Evolutionary conservation across 2,797 vertebrate genomes (phyloP), one percentile per base, ranked within the genome.

Genomic region (Pangasius larnaudii): DNA sequence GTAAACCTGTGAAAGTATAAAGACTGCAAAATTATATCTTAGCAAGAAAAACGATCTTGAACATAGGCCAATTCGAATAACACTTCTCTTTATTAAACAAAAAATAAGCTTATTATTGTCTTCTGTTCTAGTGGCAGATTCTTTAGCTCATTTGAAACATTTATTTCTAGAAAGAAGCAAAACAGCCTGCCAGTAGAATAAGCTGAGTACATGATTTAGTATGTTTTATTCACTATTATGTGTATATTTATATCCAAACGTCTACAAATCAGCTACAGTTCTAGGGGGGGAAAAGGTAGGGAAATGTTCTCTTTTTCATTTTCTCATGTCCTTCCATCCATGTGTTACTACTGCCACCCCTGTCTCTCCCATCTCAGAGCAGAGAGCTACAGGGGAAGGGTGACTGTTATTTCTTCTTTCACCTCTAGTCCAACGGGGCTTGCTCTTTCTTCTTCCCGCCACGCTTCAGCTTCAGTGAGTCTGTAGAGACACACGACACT

Each of bases 381-480:
- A 93, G 94, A 95, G 91, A 92, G 92, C 93, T 80, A n/a, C 27
- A 33, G 61, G 42, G 46, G 74, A 24, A 46, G 36, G 53, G 36
- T 36, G 65, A 59, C 49, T 39, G 63, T 33, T 51, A 18, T 59
- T 39, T 78, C 49, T 49, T 67, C 88, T 86, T 39, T 46, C 92
- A 53, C 84, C 91, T 65, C 94, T 94, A 94, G 93, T 96, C 95
- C 93, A 93, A 93, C 56, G 93, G 95, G 91, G 93, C 86, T 85
- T 95, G 95, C 16, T 96, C 96, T 92, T 95, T 95, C 93, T 96
- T 96, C 94, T 96, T 96, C 36, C 94, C 94, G 30, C 96, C 96
- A 83, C 96, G 95, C 92, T 96, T 96, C 87, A 95, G 95, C 94
- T 97, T 97, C 93, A 94, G 95, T 69, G 95, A 94, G 82, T 96